A percentile compares a stretch with the other conserved stretches of the same genome.
phyloP scores from a whole-genome alignment of 2,888 invertebrate genomes.

The Molorchus minor region DNA sequence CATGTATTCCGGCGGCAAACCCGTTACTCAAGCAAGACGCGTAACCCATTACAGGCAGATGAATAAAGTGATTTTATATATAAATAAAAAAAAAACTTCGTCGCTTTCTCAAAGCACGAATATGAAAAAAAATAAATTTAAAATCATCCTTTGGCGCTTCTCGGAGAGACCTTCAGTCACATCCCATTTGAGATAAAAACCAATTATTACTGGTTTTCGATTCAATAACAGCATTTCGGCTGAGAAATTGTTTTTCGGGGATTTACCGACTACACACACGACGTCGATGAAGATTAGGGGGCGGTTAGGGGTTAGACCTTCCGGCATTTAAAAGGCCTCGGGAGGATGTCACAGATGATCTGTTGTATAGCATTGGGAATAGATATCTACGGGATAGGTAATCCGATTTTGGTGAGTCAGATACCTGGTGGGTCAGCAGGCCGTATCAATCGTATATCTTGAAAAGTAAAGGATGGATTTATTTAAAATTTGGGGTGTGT shows the following conservation, averaged over 20 bases:
- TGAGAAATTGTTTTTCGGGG: neutral
- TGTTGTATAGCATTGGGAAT: no score
- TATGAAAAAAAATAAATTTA: slow-evolving; percentile 19
- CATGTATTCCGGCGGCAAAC: neutral
- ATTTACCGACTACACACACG: neutral
- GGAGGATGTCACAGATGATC: neutral
- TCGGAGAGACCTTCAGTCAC: neutral
- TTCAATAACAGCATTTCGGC: slow-evolving; percentile 8
- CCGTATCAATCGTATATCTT: no score
- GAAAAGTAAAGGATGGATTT: no score
- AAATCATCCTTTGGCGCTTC: slow-evolving; percentile 6
- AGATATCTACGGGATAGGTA: no score
- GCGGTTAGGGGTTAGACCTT: neutral
- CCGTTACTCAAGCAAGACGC: neutral
- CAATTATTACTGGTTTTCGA: slow-evolving; percentile 10
- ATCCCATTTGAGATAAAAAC: slow-evolving; percentile 18
- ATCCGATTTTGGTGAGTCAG: no score
- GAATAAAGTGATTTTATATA: no score
- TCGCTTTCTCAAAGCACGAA: no score
- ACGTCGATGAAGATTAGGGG: neutral
- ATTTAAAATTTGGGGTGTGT: no score
- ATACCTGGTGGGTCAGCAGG: no score
- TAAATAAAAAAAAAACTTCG: no score
- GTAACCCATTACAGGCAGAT: no score
- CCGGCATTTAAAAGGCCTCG: neutral